Evolutionary conservation across 2,797 vertebrate genomes (phyloP).

Genomic region (Craterocephalus amniculus): DNA sequence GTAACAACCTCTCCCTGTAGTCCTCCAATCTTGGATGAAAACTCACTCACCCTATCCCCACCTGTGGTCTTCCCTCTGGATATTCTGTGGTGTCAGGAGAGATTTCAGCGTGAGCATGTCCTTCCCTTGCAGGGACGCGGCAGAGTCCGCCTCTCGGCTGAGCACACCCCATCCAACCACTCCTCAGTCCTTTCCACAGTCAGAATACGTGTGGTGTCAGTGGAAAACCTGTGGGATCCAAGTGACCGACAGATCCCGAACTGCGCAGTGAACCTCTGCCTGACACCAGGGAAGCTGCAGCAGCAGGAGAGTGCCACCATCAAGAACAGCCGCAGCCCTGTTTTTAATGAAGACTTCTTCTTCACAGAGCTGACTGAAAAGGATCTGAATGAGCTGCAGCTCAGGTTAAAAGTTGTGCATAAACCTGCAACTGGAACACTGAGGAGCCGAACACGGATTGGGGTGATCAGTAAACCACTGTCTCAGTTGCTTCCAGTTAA

Average conservation of each 20-base stretch:
- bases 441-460: slow-evolving; percentile 67
- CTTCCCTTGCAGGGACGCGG: slow-evolving; percentile 70
- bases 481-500: slow-evolving; percentile 61
- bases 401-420: slow-evolving; percentile 78
- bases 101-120: slow-evolving; percentile 67
- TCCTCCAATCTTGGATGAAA: slow-evolving; percentile 21
- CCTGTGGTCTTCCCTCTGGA: slow-evolving; percentile 68
- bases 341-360: slow-evolving; percentile 84
- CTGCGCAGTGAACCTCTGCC: slow-evolving; percentile 73
- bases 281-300: slow-evolving; percentile 79
- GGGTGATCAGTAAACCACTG: slow-evolving; percentile 68
- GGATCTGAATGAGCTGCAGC: slow-evolving; percentile 62
- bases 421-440: slow-evolving; percentile 68
- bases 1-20: slow-evolving; percentile 28
- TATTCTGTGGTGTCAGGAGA: slow-evolving; percentile 70
- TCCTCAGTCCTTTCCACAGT: slow-evolving; percentile 53
- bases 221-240: slow-evolving; percentile 65
- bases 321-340: slow-evolving; percentile 68
- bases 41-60: slow-evolving; percentile 52
- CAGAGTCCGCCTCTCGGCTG: slow-evolving; percentile 66
- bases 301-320: slow-evolving; percentile 74
- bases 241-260: slow-evolving; percentile 53
- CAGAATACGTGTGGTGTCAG: slow-evolving; percentile 72
- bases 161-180: slow-evolving; percentile 44
- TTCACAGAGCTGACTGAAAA: slow-evolving; percentile 71